These are phyloP conservation scores for Melipona bicolor DNA, from an alignment of 2,888 invertebrate species.

Conservation along the genomic window DNA sequence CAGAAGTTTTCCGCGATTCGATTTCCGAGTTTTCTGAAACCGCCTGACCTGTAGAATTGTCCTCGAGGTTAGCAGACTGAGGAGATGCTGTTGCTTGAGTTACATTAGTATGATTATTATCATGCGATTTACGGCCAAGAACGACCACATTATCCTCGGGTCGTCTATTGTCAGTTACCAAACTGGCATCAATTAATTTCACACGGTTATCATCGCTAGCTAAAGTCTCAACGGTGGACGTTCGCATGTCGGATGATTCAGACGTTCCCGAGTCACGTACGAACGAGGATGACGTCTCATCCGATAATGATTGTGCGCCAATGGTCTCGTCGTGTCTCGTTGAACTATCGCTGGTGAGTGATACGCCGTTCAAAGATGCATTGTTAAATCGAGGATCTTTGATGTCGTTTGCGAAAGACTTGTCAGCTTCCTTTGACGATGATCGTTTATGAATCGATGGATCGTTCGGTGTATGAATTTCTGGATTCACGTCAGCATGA, in stretches of 20 bases:
- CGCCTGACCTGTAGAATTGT: background rate
- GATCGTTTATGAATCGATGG: slow-evolving; percentile 15
- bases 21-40: background rate
- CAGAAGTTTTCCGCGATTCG: background rate
- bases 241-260: slow-evolving; percentile 40
- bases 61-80: background rate
- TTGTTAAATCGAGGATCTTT: slow-evolving; percentile 35
- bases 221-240: background rate
- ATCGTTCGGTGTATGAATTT: background rate
- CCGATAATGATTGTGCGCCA: slow-evolving; percentile 52
- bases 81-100: background rate
- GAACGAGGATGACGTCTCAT: slow-evolving; percentile 33
- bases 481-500: slow-evolving; percentile 1
- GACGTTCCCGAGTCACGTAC: slow-evolving; percentile 26
- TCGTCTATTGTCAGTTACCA: slow-evolving; percentile 15
- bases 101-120: slow-evolving; percentile 31
- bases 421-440: slow-evolving; percentile 50
- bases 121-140: background rate
- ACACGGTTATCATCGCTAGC: slow-evolving; percentile 22
- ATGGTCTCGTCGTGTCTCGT: slow-evolving; percentile 34
- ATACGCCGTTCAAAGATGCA: slow-evolving; percentile 23
- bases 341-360: background rate
- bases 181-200: slow-evolving; percentile 36
- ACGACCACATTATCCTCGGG: background rate
- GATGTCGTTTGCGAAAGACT: slow-evolving; percentile 52